These are phyloP conservation scores for Spatulosminthurus flaviceps DNA, from an alignment of 2,888 invertebrate species.

Conservation along the genomic window DNA sequence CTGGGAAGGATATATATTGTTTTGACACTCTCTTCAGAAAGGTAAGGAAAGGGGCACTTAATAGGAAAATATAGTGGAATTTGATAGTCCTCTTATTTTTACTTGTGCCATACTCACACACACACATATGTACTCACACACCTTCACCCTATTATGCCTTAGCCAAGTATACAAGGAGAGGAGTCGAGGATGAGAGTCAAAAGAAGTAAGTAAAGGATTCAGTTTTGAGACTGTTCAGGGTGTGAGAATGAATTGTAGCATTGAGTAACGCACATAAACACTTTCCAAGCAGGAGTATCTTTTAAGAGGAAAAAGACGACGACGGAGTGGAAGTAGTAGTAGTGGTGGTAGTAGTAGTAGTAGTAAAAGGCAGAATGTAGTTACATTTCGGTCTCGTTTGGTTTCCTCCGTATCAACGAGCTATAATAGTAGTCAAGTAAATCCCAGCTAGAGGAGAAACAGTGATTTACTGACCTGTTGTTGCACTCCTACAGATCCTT, in stretches of 20 bases:
- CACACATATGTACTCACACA: too few species aligned
- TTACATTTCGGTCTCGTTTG: slow-evolving; percentile 36
- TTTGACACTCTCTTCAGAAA: slow-evolving; percentile 51
- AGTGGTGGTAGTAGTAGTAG: too few species aligned
- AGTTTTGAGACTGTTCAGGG: slow-evolving; percentile 38
- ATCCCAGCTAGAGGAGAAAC: slow-evolving; percentile 53
- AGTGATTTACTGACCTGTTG: slow-evolving; percentile 60
- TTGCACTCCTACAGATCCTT: slow-evolving; percentile 50
- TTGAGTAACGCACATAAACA: slow-evolving; percentile 40
- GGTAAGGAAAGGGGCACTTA: slow-evolving; percentile 45
- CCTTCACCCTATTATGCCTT: too few species aligned
- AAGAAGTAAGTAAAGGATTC: slow-evolving; percentile 41
- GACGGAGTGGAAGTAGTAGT: too few species aligned
- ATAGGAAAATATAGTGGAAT: slow-evolving; percentile 52
- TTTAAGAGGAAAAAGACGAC: slow-evolving; percentile 20
- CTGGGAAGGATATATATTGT: slow-evolving; percentile 53
- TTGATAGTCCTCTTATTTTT: slow-evolving; percentile 52
- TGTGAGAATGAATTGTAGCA: slow-evolving; percentile 48
- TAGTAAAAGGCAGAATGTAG: neutral
- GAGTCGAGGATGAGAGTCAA: slow-evolving; percentile 1
- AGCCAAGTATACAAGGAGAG: neutral
- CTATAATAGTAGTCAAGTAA: slow-evolving; percentile 50
- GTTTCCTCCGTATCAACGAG: slow-evolving; percentile 42
- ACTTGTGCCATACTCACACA: slow-evolving; percentile 3
- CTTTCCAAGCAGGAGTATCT: slow-evolving; percentile 13